Evolutionary conservation across 2,797 vertebrate genomes (phyloP), one percentile per base, ranked within the genome.

Genomic region (Tragopan temminckii): DNA sequence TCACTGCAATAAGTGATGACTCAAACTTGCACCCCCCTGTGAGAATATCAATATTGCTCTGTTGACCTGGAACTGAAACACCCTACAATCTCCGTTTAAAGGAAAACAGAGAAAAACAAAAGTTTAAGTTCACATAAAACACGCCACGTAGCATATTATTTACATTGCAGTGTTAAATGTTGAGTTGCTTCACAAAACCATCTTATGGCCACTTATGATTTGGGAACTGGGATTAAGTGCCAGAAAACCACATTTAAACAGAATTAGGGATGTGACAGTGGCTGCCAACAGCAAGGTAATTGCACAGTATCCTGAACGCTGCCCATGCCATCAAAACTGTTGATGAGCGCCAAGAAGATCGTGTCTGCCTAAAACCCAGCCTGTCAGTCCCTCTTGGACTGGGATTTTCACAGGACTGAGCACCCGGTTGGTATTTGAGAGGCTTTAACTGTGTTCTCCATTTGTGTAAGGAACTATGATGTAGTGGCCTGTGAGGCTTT

Each of bases 21-120:
- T 95, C 93, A 96, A 97, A 94, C 78, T 94, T 68, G 19, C 43
- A 61, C 42, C 57, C 58, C 58, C 40, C 53, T 84, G 42, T 87
- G 57, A 96, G 93, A 94, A 91, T 45, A 70, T 95, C 94, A 90
- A 85, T 96, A 94, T 90, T 88, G 38, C 77, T 93, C 88, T 94
- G 36, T 91, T 91, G 62, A 4, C 8, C 69, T 92, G 80, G 42
- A 91, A 67, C 81, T 89, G 93, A 96, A 97, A 92, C 23, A 36
- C 48, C 48, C 43, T 53, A 61, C 93, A 94, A 96, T 94, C 74
- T 93, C 50, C 48, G 78, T 92, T 90, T 95, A 92, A 95, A 95
- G 61, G 78, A 88, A 95, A 94, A 89, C 85, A 59, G 20, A 95
- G 84, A 84, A 94, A 81, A 70, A 85, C 24, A 85, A 95, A 71